Base-by-base conservation (phyloP, 2,888 invertebrate genomes). In the Phyllotreta cruciferae region DNA sequence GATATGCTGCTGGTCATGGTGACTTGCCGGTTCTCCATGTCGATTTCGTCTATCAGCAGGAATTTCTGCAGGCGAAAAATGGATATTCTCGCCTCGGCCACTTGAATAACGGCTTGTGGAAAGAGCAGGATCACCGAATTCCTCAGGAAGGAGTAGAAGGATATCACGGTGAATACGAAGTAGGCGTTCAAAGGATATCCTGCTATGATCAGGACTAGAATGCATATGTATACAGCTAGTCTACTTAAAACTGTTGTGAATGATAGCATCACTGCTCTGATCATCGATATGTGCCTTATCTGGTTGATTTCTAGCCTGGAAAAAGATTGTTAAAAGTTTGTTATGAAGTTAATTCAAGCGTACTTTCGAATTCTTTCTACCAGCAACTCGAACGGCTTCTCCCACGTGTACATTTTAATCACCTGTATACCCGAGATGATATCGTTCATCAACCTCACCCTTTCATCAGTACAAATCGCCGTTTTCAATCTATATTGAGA, bases 191-290 rank as follows among this genome's bases (percentile, higher is more conserved):
- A 72, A n/a, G 68, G 70, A 60, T 82, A 75, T 14, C 90, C 91
- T 66, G 87, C 81, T 0, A 93, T 81, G 6, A 91, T 89, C 74
- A 89, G 93, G 0, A 90, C 86, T 36, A 93, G 82, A 54, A 96
- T 85, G 2, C 93, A 93, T 56, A 92, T 86, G 76, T 90, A 93
- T n/a, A 94, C 83, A 0, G 94, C 90, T 41, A 93, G 85, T 69
- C 95, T 88, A 74, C 93, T 91, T 0, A 94, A 90, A 76, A 93
- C 93, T 53, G 94, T 89, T 74, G 86, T 79, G 65, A 86, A 78
- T 0, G 89, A 87, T 34, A 86, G 82, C n/a, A 86, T 87, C 69
- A 88, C 85, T 0, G 87, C 88, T 74, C 86, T 83, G 62, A 89
- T 84, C 79, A 86, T 86, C 0, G 89, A 87, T 6, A 88, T 87